These are phyloP conservation scores for Campylomormyrus numenius DNA, from an alignment of 2,113 vertebrate genomes.

Conservation along the genomic window DNA sequence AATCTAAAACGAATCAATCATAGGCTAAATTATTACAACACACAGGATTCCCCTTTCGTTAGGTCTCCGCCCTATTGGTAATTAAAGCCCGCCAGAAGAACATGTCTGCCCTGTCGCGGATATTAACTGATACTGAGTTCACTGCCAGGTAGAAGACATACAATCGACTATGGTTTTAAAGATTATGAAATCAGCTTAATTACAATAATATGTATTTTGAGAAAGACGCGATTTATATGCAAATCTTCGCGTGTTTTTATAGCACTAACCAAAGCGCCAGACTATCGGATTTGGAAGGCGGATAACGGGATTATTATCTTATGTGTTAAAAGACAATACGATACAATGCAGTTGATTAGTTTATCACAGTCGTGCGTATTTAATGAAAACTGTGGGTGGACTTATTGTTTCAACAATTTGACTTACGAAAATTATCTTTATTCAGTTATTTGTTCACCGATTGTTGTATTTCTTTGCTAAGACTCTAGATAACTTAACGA, in stretches of 20 bases:
- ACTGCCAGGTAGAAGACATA: neutral
- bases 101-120: neutral
- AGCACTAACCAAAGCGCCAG: neutral
- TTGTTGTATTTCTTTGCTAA: neutral
- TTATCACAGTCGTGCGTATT: neutral
- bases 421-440: neutral
- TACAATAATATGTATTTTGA: neutral
- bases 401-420: neutral
- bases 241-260: neutral
- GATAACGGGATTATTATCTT: neutral
- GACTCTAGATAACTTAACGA: neutral
- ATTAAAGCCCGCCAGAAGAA: neutral
- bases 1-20: constrained; percentile 1
- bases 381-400: neutral
- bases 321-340: neutral
- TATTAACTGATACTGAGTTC: neutral
- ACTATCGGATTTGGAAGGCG: neutral
- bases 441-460: neutral
- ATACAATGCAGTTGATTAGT: neutral
- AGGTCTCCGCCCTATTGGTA: neutral
- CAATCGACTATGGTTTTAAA: neutral
- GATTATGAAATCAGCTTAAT: neutral
- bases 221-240: neutral
- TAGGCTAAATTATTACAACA: neutral
- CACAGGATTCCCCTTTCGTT: neutral